Base-by-base conservation (phyloP, 1,140 invertebrate species). In the Venustaconcha ellipsiformis region DNA sequence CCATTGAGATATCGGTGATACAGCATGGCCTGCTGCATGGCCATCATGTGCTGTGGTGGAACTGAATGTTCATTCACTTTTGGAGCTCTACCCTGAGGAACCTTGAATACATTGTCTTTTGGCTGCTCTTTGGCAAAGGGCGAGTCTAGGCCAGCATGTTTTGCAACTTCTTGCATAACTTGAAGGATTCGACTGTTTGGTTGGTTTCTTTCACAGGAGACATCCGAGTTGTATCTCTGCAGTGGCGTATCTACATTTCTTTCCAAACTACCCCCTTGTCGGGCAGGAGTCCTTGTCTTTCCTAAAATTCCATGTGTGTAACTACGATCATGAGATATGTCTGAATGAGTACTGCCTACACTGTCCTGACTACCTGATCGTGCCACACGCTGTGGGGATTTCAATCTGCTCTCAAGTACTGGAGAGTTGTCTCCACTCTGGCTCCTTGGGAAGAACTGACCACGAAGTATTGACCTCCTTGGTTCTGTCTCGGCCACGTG, bases 311-410 rank as follows among this genome's bases (percentile, higher is more conserved):
- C 79, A 60, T 76, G 79, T 15, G 81, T 83, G 12, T 87, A 74
- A n/a, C 76, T 69, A 12, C 87, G 79, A 78, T 91, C 89, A 73
- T 90, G 89, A 55, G 89, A 90, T 23, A 90, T 89, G 76, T 91
- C 90, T 15, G 90, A 91, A 66, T 90, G 90, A 15, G 87, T 88
- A 78, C 89, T 90, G 15, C 88, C 89, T 14, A 91, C 86, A 80
- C 90, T 91, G 74, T 91, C 91, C 67, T 90, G 88, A 81, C 90
- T 91, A 14, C 87, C 90, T 14, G 90, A 90, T 14, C 89, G 80
- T 60, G 89, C 82, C 11, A 91, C 90, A 18, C 83, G 69, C 57
- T 82, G 78, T 23, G 86, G 83, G 17, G 81, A 83, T 72, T 80
- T 74, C 5, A 82, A 55, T 17, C 80, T 70, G 26, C 73, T 79